Evolutionary conservation across 1,140 invertebrate species (phyloP), one percentile per base, ranked within the genome.

Genomic region (Cydia strobilella): DNA sequence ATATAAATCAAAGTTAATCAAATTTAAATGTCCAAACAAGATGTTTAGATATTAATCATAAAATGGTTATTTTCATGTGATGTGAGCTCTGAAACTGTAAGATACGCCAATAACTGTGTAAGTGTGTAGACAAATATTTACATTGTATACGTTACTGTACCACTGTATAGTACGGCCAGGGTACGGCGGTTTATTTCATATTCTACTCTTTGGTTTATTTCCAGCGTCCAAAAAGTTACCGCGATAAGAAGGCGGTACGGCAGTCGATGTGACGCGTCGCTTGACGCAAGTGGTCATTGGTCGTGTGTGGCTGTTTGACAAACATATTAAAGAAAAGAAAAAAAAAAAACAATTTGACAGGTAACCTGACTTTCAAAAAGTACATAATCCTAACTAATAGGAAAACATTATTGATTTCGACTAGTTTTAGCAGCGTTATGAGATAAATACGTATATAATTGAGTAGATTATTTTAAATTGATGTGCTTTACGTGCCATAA

Each of bases 291-390:
- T 79, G 74, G 78, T 31, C 31, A 31, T 31, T 31, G 31, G 31
- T 82, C 66, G 27, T 25, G 59, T 78, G 74, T 76, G 54, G 54
- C 54, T 59, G 18, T 59, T 23, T 59, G 20, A 7, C 1, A 59
- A 12, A 59, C 20, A 74, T 77, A 77, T 74, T 77, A 48, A 76
- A 72, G 75, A 75, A 80, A 81, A 31, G 31, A 82, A 80, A 82
- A 82, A 80, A 82, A 80, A 77, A 84, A 84, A 77, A 81, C 27
- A 66, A 51, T 76, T 79, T 86, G 84, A 84, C 84, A 86, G 85
- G 81, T 86, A 86, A 83, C 83, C 80, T 65, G 63, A 65, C 10
- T 27, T 84, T 72, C 23, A 69, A 75, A 45, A 63, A 74, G 62
- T 42, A 42, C 45, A 66, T 51, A 39, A 74, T 73, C 74, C 45